Base-by-base conservation (phyloP, 2,888 invertebrate genomes). In the Pteria penguin region DNA sequence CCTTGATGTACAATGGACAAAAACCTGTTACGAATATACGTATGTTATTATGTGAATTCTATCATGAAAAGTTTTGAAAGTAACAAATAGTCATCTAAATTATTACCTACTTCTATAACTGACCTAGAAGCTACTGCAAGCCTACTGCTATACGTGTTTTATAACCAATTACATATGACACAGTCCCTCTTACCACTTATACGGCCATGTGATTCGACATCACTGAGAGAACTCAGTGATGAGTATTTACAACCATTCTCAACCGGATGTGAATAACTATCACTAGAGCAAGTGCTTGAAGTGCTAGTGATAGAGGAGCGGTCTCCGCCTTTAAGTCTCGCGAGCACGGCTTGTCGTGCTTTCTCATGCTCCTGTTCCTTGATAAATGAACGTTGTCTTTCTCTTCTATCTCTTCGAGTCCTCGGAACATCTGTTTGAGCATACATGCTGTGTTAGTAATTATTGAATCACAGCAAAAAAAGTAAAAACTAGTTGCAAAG, bases 381-480 rank as follows among this genome's bases (percentile, higher is more conserved):
- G 74, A 87, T 84, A 70, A 86, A 82, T 45, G 86, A 82, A 14
- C 86, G 80, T 79, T 89, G 89, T 27, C 89, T 84, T 29, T 84
- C 76, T 26, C 87, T 84, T 54, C 89, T 80, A 24, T 86, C 84
- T 57, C 83, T 80, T 45, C 85, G 83, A 66, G 61, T 82, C 26
- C 81, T 76, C n/a, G 74, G 78, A n/a, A 75, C 70, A 85, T 83
- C 85, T 85, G 85, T 78, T 61, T 79, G 82, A 60, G 60, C 60
- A 60, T 67, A 75, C 69, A 75, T 63, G 63, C 33, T 33, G 63
- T 33, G 33, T 63, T 31, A 22, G 24, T 63, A 33, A 33, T 63
- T n/a, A 33, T 22, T 22, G 33, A 18, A 33, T 45, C 45, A 45
- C 45, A 45, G 45, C 45, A 45, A 45, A 45, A 45, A 14, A 18